phyloP scores from a whole-genome alignment of 2,888 invertebrate genomes.

The Eustalomyia histrio region DNA sequence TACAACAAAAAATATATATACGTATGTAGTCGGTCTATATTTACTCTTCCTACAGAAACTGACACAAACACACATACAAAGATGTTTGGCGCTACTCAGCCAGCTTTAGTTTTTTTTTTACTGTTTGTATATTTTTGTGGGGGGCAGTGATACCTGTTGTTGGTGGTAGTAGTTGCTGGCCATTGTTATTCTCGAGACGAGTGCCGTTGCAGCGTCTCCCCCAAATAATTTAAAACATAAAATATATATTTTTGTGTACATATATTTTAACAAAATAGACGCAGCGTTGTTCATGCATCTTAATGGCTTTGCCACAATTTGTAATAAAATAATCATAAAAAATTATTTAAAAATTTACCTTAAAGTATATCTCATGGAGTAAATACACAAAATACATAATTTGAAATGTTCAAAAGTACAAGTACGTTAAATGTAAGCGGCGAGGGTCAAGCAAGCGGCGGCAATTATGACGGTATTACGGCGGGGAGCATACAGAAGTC shows the following conservation, averaged over 20 bases:
- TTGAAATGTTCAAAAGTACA: conserved; percentile 50
- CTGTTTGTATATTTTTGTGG: background rate
- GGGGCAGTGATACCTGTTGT: background rate
- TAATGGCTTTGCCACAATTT: background rate
- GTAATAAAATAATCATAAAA: background rate
- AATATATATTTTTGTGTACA: background rate
- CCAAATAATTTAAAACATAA: background rate
- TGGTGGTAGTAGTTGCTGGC: background rate
- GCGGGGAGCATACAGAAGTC: conserved; percentile 77
- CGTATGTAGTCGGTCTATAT: background rate
- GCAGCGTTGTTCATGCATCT: background rate
- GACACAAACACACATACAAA: background rate
- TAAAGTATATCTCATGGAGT: background rate
- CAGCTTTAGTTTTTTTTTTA: background rate
- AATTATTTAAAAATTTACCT: background rate
- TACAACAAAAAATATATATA: background rate
- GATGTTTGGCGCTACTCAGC: background rate
- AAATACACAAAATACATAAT: background rate
- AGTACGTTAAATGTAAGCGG: conserved; percentile 44
- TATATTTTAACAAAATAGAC: background rate
- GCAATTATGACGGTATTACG: background rate
- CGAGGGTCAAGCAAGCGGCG: background rate
- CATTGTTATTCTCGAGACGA: background rate
- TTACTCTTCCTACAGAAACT: background rate
- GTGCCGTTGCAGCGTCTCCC: background rate